Evolutionary conservation across 2,113 vertebrate genomes (phyloP), one percentile per base, ranked within the genome.

Genomic region (Misgurnus mizolepis): DNA sequence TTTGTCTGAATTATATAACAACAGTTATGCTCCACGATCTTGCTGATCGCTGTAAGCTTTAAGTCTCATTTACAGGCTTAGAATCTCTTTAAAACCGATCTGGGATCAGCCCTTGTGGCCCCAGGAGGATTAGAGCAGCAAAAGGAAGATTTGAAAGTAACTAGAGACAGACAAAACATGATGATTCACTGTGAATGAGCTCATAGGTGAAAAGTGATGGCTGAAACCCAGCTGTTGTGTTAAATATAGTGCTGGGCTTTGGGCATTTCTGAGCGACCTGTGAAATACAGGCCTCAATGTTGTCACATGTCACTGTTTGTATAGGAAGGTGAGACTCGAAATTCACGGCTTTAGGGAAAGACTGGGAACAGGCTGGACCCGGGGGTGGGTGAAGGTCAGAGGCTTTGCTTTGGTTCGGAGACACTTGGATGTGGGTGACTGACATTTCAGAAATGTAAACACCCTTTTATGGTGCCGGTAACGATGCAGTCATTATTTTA

Each of bases 271-370:
- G 62, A 78, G 47, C 12, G 47, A 22, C 22, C 40, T 27, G 60
- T 65, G 79, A 73, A 71, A 65, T 45, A 12, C 49, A 61, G 79
- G 73, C 71, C 47, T 61, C 18, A 27, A 56, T 74, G 80, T 27
- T 79, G 75, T 68, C 55, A 55, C 60, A 49, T 49, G 61, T 22
- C 72, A 3, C 10, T 85, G 73, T 85, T 85, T 85, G 56, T 72
- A 17, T 80, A 80, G 83, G 18, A 82, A 86, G 71, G 12, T 73
- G 82, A 84, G 80, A 79, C 53, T 40, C 47, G 55, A 64, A 80
- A 72, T 82, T 55, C 55, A 68, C 76, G 67, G 61, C n/a, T 49
- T 61, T 12, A 17, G 45, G 53, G 76, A 12, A 22, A 12, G 58
- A 62, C 7, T 9, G 76, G 61, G 53, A 47, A 65, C 39, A 1